phyloP scores from a whole-genome alignment of 1,140 invertebrate species.

The Lepidurus apus region DNA sequence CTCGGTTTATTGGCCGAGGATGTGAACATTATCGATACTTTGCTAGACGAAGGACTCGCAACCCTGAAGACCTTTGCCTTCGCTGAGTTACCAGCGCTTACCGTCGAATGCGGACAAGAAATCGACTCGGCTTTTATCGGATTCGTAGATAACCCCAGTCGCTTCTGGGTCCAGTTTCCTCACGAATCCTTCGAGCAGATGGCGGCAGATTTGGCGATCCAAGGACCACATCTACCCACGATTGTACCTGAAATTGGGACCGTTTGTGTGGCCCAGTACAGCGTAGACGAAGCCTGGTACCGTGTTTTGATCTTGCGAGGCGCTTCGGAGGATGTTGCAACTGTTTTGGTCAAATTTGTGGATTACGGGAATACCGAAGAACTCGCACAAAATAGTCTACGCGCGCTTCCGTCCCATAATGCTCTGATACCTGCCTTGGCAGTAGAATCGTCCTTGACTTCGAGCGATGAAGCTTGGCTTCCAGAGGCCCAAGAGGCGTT shows the following conservation, averaged over 20 bases:
- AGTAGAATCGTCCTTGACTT: background rate
- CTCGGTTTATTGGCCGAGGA: background rate
- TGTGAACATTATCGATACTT: background rate
- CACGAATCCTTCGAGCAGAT: background rate
- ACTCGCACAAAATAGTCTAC: background rate
- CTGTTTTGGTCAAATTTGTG: background rate
- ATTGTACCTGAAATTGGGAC: constrained; percentile 47
- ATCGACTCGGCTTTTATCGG: background rate
- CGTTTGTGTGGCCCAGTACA: constrained; percentile 65
- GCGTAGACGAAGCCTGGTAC: constrained; percentile 69
- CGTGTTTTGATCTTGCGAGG: constrained; percentile 61
- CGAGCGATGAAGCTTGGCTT: background rate
- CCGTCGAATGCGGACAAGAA: background rate
- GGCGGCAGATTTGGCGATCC: background rate
- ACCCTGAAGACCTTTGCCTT: background rate
- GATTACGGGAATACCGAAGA: background rate
- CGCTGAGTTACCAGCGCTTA: background rate
- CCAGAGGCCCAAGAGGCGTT: background rate
- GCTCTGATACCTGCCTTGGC: background rate
- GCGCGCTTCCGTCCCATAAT: background rate
- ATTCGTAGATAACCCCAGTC: background rate
- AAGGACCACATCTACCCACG: background rate
- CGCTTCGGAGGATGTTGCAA: background rate
- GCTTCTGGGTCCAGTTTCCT: background rate
- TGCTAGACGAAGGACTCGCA: background rate